Conservation (phyloP, 2,113 vertebrate genomes). For the Protobothrops flavoviridis region DNA sequence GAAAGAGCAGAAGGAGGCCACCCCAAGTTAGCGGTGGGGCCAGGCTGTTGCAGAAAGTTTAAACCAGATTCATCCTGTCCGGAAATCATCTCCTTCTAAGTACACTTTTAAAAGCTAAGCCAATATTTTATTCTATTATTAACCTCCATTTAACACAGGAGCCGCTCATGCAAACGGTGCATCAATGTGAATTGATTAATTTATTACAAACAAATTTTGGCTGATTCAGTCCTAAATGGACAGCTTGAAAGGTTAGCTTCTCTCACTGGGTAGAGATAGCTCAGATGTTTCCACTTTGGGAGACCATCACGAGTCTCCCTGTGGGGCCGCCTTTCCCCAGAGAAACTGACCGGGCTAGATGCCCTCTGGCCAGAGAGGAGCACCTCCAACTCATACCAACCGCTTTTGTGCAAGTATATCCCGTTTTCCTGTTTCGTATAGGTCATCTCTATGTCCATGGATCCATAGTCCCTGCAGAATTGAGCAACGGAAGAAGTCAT, state of each 20-base stretch:
- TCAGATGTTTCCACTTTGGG: not conserved
- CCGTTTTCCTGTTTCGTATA: not conserved
- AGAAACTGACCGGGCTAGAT: not conserved
- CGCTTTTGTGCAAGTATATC: fast-evolving
- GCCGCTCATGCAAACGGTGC: not conserved
- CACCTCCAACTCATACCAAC: not conserved
- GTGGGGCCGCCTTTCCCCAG: not conserved
- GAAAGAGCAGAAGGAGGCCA: not conserved
- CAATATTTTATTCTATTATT: not conserved
- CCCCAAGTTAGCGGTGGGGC: not conserved
- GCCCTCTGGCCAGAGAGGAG: not conserved
- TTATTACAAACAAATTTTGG: not conserved
- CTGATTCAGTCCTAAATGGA: not conserved
- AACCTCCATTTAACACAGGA: not conserved
- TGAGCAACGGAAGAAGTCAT: not conserved
- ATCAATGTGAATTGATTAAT: not conserved
- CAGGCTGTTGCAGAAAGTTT: not conserved
- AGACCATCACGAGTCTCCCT: not conserved
- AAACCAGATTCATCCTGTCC: not conserved
- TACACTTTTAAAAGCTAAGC: not conserved
- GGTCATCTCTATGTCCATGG: not conserved
- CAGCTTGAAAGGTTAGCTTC: not conserved
- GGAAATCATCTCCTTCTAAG: not conserved
- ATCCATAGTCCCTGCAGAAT: not conserved
- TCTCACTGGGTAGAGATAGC: not conserved